These are phyloP conservation scores for Plecturocebus donacophilus DNA, from an alignment of 2,113 vertebrate species.

Conservation along the genomic window DNA sequence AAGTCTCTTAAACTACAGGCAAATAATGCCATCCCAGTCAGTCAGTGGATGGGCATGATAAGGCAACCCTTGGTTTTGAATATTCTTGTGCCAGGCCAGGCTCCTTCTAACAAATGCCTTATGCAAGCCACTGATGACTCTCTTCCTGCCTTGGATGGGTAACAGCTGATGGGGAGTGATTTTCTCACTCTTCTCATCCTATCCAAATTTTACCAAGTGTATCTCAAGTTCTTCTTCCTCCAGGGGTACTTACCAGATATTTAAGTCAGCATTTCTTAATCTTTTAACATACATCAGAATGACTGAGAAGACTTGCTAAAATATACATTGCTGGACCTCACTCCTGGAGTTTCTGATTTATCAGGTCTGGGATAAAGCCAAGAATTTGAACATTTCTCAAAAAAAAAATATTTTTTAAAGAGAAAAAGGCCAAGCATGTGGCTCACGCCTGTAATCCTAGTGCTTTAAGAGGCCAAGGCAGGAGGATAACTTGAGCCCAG, in stretches of 20 bases:
- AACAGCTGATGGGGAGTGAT: not conserved
- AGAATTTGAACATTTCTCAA: not conserved
- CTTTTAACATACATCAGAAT: not conserved
- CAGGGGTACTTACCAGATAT: not conserved
- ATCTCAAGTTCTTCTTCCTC: not conserved
- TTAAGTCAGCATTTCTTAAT: not conserved
- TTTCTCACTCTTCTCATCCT: not conserved
- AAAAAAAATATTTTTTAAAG: no score
- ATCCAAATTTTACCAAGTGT: not conserved
- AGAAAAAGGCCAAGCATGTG: no score
- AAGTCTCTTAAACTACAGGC: slow-evolving; percentile 30
- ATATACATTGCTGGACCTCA: not conserved
- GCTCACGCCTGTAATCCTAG: no score
- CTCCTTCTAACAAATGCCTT: not conserved
- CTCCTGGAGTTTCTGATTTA: not conserved
- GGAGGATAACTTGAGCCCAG: no score
- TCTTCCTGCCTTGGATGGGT: not conserved
- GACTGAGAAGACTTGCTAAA: not conserved
- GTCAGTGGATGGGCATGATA: slow-evolving; percentile 89
- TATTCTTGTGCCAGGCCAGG: not conserved
- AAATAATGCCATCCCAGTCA: slow-evolving; percentile 77
- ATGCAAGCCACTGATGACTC: not conserved
- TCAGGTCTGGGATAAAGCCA: not conserved
- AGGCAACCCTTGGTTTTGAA: slow-evolving; percentile 52
- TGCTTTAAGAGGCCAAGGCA: no score